Conservation (phyloP, 92 coral and sea anemone species). For the Umimayanthus chanpuru region DNA sequence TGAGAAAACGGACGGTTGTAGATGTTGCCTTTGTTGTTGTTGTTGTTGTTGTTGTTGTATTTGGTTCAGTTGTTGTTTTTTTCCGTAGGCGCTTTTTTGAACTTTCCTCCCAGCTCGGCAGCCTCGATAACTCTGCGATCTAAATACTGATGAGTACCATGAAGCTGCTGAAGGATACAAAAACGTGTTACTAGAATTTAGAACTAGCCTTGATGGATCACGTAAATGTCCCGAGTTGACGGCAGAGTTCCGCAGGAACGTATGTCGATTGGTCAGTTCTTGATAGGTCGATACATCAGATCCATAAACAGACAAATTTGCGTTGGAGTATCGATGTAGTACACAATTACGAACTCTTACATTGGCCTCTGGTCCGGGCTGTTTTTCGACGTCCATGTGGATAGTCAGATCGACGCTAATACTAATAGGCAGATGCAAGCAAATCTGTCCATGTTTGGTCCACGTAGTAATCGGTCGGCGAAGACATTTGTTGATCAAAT, state of each 20-base stretch:
- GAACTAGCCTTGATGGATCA: constrained; percentile 12
- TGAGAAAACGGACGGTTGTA: constrained; percentile 14
- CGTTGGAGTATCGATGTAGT: constrained; percentile 38
- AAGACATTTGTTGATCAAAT: constrained; percentile 37
- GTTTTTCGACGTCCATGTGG: constrained; percentile 47
- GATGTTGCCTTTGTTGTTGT: constrained; percentile 34
- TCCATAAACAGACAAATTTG: constrained; percentile 4
- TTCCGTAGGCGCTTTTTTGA: constrained; percentile 7
- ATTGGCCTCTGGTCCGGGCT: constrained; percentile 49
- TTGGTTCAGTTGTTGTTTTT: constrained; percentile 30
- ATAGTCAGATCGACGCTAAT: constrained; percentile 45
- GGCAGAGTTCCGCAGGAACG: constrained; percentile 32
- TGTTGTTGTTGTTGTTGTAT: too few species aligned
- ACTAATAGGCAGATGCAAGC: too few species aligned
- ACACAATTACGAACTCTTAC: constrained; percentile 29
- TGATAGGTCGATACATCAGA: constrained; percentile 38
- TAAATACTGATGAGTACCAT: constrained; percentile 18
- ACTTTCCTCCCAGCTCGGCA: constrained; percentile 23
- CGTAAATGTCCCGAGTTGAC: constrained; percentile 27
- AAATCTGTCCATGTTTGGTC: too few species aligned
- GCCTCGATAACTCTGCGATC: constrained; percentile 25
- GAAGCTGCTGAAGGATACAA: constrained; percentile 28
- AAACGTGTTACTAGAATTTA: constrained; percentile 7
- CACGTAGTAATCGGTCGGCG: constrained; percentile 53
- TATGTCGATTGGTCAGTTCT: constrained; percentile 21